These are phyloP conservation scores for Metaphire vulgaris DNA, from an alignment of 1,140 invertebrate genomes.

Conservation along the genomic window DNA sequence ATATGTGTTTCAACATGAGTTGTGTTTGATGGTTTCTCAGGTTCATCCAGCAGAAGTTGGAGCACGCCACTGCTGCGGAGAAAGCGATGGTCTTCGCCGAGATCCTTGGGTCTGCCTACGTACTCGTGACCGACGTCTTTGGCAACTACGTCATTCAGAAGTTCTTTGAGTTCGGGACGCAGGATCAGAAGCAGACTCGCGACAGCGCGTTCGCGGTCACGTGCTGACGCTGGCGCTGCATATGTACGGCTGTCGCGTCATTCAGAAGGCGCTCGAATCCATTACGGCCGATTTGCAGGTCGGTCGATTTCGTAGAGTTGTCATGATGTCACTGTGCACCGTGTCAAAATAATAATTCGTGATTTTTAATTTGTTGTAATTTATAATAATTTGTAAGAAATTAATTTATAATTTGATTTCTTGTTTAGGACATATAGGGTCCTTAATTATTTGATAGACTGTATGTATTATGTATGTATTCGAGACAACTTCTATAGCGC, in stretches of 20 bases:
- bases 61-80: constrained; percentile 85
- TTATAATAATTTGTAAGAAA: too few species aligned
- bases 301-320: too few species aligned
- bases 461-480: too few species aligned
- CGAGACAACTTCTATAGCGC: too few species aligned
- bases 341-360: too few species aligned
- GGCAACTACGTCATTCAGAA: constrained; percentile 99
- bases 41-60: constrained; percentile 98
- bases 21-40: too few species aligned
- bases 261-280: constrained; percentile 97
- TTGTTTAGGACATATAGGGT: too few species aligned
- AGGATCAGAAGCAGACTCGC: constrained; percentile 89
- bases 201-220: constrained; percentile 86
- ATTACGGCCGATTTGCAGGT: constrained; percentile 77
- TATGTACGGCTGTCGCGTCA: constrained; percentile 99
- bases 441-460: too few species aligned
- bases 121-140: constrained; percentile 99
- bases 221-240: constrained; percentile 92
- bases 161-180: constrained; percentile 98
- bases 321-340: too few species aligned
- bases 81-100: constrained; percentile 98
- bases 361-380: too few species aligned
- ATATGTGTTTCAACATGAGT: too few species aligned
- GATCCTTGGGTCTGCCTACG: constrained; percentile 85
- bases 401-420: too few species aligned